phyloP scores from a whole-genome alignment of 2,113 vertebrate genomes.

The Centrocercus urophasianus region DNA sequence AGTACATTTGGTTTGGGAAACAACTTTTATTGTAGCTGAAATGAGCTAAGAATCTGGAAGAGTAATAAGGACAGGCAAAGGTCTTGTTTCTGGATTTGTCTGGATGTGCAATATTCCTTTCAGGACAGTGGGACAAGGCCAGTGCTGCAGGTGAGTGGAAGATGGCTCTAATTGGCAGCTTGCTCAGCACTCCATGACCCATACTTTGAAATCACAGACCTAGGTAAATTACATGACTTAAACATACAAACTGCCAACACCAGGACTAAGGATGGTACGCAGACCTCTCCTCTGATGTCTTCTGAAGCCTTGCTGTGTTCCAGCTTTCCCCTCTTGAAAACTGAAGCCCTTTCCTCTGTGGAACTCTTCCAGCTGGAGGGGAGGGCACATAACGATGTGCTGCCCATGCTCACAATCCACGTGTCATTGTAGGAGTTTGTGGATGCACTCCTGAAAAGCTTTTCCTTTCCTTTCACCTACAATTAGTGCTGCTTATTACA shows the following conservation, averaged over 20 bases:
- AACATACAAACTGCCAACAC: accelerated
- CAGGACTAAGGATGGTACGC: not conserved
- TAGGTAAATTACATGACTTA: not conserved
- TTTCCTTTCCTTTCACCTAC: not conserved
- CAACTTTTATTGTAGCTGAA: not conserved
- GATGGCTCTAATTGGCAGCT: not conserved
- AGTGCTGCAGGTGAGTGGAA: accelerated
- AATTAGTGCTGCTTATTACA: not conserved
- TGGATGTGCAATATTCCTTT: not conserved
- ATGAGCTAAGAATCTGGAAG: not conserved
- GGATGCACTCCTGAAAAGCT: not conserved
- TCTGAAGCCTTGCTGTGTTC: not conserved
- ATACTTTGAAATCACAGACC: not conserved
- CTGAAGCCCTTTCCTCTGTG: not conserved
- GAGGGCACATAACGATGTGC: not conserved
- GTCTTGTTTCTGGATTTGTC: not conserved
- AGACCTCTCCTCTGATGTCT: not conserved
- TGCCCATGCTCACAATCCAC: accelerated
- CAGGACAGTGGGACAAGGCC: not conserved
- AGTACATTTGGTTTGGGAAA: not conserved
- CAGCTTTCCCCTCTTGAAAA: not conserved
- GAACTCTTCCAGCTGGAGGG: not conserved
- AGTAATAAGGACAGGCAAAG: not conserved
- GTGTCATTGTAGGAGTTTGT: not conserved
- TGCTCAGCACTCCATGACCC: not conserved